Conservation (phyloP, 2,888 invertebrate genomes). For the Melieria picta region DNA sequence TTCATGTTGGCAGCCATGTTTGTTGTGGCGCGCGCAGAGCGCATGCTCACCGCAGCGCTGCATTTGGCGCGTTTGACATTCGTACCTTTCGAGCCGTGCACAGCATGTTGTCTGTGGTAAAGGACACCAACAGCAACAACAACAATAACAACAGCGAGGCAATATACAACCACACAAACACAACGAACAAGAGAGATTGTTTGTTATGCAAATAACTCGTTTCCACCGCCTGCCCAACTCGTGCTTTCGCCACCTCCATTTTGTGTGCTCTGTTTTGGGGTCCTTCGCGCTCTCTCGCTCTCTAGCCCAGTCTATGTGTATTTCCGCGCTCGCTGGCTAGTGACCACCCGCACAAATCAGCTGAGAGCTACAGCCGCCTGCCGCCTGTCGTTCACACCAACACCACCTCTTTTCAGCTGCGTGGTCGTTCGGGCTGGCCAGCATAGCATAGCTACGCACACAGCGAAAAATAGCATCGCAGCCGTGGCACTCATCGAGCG, state of each 20-base stretch:
- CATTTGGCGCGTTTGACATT: neutral
- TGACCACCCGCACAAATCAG: neutral
- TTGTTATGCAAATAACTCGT: slow-evolving; percentile 26
- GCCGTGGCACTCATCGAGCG: neutral
- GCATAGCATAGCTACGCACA: neutral
- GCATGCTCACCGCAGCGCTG: slow-evolving; percentile 54
- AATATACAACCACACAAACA: neutral
- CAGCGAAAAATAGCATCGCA: neutral
- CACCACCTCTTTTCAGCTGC: no score
- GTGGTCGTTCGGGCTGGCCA: slow-evolving; percentile 1
- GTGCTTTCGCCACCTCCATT: no score
- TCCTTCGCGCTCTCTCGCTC: neutral
- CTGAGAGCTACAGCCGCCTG: neutral
- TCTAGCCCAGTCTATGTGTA: neutral
- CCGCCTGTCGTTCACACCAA: no score
- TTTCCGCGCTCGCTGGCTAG: neutral
- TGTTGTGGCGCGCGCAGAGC: slow-evolving; percentile 42
- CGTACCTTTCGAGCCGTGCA: slow-evolving; percentile 15
- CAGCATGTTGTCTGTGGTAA: slow-evolving; percentile 48
- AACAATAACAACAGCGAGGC: neutral
- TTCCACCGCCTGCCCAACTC: neutral
- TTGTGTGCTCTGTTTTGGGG: no score
- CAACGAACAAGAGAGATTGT: slow-evolving; percentile 17
- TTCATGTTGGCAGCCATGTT: slow-evolving; percentile 48
- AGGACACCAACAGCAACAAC: slow-evolving; percentile 41